Evolutionary conservation across 1,140 invertebrate species (phyloP), one percentile per base, ranked within the genome.

Genomic region (Babylonia areolata): DNA sequence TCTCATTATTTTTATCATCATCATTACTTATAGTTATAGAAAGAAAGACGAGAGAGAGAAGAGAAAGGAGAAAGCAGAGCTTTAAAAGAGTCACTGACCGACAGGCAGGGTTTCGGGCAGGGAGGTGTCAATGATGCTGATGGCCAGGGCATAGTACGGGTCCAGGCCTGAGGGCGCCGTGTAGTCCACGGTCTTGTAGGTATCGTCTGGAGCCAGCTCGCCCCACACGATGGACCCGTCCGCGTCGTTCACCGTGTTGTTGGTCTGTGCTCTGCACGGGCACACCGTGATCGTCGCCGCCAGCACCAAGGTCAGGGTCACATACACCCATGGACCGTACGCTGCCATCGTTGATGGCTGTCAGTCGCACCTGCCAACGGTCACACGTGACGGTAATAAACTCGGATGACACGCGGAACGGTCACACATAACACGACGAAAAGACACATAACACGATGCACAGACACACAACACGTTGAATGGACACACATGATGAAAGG

Each of bases 121-220:
- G 5, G 87, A 85, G 12, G 86, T 87, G 69, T 88, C 87, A 37
- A 90, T 90, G 69, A 91, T 89, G 54, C 87, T 90, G 23, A 83
- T 69, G 20, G 89, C 89, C 58, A 91, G 87, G 42, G 88, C 84
- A 69, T 85, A 90, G 37, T 90, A 75, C 0, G 89, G 87, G 35
- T 86, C 89, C 81, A 91, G 85, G 31, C 90, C 88, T 28, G 89
- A 89, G 69, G 89, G 84, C 37, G 82, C 82, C 23, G 17, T 31
- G 69, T 84, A 84, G 37, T 46, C 87, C 87, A 46, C 85, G 51
- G 33, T 73, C 78, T 58, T 84, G 87, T 51, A 83, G 78, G 9
- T 80, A 85, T 80, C 88, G 46, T 87, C 80, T 0, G 85, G 58
- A 3, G 69, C 81, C 1, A 54, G 46, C 42, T 40, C 35, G 20